Base-by-base conservation (phyloP, 2,888 invertebrate species). In the Platynereis dumerilii region DNA sequence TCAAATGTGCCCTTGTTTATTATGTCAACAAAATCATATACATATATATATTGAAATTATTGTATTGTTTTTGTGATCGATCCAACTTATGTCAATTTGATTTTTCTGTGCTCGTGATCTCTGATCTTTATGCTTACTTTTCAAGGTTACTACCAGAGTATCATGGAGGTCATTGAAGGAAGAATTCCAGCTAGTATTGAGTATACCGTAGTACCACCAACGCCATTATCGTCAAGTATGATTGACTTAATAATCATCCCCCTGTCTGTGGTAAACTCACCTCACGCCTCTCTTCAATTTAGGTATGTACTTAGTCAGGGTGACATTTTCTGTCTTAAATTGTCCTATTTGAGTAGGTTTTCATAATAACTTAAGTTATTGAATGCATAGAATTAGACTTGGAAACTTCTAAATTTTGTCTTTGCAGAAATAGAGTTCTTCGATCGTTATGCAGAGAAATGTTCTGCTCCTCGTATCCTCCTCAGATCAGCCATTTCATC, bases 161-260 rank as follows among this genome's bases (percentile, higher is more conserved):
- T 94, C 72, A 87, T 91, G 70, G 85, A 86, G 63, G 81, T 94
- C 60, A 79, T 94, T 72, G 91, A 93, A 70, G 85, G 87, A 27
- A 79, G 80, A 87, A 90, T 76, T 22, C 92, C 91, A 27, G 89
- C 89, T 10, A 85, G 90, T 72, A 88, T 89, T 72, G 91, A 91
- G 53, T 87, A 88, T 28, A 89, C 90, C 0, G 79, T 89, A 0
- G 86, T 87, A 65, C 88, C 92, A 28, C 92, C 92, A 0, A 92
- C 91, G 29, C 90, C 90, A 1, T 86, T 92, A 26, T 88, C 91
- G 7, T 90, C 88, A 45, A 91, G 91, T 68, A 86, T 93, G 1
- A 85, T 92, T 64, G 90, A 91, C 75, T 88, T 95, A 77, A 88
- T 94, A 65, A 88, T 90, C 74, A 88, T 91, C 71, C 94, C 95